Evolutionary conservation across 2,888 invertebrate genomes (phyloP), one percentile per base, ranked within the genome.

Genomic region (Apotomis turbidana): DNA sequence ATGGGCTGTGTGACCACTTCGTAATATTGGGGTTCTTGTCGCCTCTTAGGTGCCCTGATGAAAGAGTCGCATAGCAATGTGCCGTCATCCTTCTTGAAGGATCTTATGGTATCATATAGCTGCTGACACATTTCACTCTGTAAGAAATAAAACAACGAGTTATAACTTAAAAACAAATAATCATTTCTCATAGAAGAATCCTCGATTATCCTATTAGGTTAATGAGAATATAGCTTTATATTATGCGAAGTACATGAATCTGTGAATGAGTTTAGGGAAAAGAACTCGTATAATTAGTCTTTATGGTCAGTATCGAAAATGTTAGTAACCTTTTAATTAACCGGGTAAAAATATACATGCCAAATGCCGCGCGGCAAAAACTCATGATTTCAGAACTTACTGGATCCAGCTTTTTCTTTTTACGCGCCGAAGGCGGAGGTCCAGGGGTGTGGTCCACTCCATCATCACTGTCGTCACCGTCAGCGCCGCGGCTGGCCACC

Each of bases 1-100:
- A 99, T 99, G 1, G 99, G 99, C 85, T 97, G 97, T 6, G 96
- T 95, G 1, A 99, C 98, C 52, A 98, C 97, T 91, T 98, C 97
- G 88, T 98, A 97, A 85, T 98, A 98, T 70, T 96, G 96, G 1
- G 97, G 97, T 83, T 98, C 98, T 83, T 97, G 98, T 72, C 99
- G 95, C 74, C 98, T 95, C 85, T 99, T 99, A 0, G 99, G 99
- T 9, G 97, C 98, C 78, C 99, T 94, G 78, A 99, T 98, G 84
- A 99, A 99, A 0, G 97, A 96, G 87, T 99, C 99, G 89, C 99
- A 99, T 5, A 99, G 87, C 78, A 98, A 91, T 0, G 96, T 94
- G 0, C 99, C 99, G 92, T 99, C 99, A 78, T 98, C 97, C 80
- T 98, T 98, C 88, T 98, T 98, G 78, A 96, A 96, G 81, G 96